Evolutionary conservation across 2,797 vertebrate genomes (phyloP).

Genomic region (Sebastes hopkinsi): DNA sequence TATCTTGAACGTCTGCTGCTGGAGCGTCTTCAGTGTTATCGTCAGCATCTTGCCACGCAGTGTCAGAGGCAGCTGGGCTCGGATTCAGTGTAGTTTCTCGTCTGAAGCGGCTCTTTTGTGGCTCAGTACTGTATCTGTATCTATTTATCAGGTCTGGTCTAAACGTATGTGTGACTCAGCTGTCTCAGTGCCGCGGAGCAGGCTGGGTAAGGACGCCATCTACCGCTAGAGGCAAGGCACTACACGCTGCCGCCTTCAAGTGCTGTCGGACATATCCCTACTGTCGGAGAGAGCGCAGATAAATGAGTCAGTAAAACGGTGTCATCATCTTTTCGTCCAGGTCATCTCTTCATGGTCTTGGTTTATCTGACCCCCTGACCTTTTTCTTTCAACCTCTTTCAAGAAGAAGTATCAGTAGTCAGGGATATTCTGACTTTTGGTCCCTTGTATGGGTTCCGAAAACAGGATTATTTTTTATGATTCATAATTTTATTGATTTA

Average conservation of each 20-base stretch:
- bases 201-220: constrained; percentile 70
- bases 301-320: neutral
- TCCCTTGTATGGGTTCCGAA: neutral
- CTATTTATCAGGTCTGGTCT: constrained; percentile 48
- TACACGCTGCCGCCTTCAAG: neutral
- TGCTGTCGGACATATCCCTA: neutral
- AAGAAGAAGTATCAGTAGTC: neutral
- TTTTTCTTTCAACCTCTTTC: neutral
- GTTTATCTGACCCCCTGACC: neutral
- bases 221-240: constrained; percentile 47
- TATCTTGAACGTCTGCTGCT: constrained; percentile 85
- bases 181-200: constrained; percentile 63
- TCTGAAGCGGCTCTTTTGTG: constrained; percentile 32
- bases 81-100: neutral
- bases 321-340: neutral
- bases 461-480: too few relatives aligned
- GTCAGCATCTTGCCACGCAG: constrained; percentile 74
- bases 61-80: neutral
- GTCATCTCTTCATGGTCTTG: neutral
- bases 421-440: neutral
- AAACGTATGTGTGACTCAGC: constrained; percentile 82
- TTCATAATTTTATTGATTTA: too few relatives aligned
- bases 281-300: too few relatives aligned
- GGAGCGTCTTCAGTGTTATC: constrained; percentile 85
- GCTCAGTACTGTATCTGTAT: constrained; percentile 28